A percentile compares a stretch with the other conserved stretches of the same genome.
Evolutionary conservation across 1,140 invertebrate genomes (phyloP).

Genomic region (Reticulitermes speratus): DNA sequence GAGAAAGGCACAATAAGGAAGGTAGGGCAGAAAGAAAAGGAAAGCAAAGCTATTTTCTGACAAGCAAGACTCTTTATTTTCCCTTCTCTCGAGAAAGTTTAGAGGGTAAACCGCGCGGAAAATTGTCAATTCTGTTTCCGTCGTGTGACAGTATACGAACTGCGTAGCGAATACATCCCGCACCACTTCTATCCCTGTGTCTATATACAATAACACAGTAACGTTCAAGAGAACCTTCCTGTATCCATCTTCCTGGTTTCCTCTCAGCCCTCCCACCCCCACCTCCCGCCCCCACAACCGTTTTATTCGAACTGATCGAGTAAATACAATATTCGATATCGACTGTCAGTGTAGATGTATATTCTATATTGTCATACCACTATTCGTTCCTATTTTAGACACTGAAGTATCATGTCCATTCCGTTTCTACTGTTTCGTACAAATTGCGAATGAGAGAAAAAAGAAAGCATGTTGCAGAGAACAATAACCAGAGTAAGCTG

Average conservation of each 20-base stretch:
- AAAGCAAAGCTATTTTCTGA: conserved; percentile 30
- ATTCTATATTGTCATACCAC: background rate
- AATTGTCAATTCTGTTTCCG: conserved; percentile 28
- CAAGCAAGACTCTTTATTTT: conserved; percentile 30
- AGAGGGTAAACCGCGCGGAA: conserved; percentile 29
- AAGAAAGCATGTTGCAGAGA: background rate
- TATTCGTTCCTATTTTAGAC: background rate
- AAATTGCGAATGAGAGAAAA: background rate
- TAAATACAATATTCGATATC: conserved; percentile 4
- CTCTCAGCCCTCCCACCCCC: background rate
- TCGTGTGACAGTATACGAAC: background rate
- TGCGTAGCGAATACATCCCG: background rate
- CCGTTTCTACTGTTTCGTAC: background rate
- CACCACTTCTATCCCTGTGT: background rate
- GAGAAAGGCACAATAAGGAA: background rate
- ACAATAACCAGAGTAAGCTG: background rate
- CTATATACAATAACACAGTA: background rate
- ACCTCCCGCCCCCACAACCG: background rate
- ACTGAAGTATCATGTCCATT: background rate
- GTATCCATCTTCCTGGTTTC: background rate
- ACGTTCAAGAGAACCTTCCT: background rate
- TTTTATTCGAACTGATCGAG: background rate
- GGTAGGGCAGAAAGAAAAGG: background rate
- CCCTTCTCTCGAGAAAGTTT: conserved; percentile 25
- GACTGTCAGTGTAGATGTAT: background rate